Evolutionary conservation across 1,140 invertebrate species (phyloP).

Genomic region (Drosophila kikkawai): DNA sequence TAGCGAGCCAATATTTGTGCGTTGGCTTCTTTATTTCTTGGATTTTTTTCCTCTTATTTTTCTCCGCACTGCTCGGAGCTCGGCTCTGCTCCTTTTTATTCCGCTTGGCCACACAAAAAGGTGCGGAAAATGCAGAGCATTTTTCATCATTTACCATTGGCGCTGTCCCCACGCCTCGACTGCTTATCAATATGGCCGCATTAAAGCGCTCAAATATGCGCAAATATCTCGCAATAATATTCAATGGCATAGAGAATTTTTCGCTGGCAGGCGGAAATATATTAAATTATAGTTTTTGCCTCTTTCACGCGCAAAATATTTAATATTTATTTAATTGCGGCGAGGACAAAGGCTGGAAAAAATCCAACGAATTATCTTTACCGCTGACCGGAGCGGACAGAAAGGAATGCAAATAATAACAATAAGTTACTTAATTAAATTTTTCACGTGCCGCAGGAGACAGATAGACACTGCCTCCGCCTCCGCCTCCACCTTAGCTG

Average conservation of each 20-base stretch:
- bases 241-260: constrained; percentile 15
- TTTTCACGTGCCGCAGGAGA: constrained; percentile 65
- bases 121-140: constrained; percentile 77
- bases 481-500: not conserved
- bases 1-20: constrained; percentile 76
- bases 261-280: not conserved
- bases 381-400: constrained; percentile 15
- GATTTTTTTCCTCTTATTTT: constrained; percentile 38
- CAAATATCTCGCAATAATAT: constrained; percentile 48
- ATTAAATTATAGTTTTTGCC: constrained; percentile 55
- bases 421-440: constrained; percentile 84
- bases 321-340: constrained; percentile 57
- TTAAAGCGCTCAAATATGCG: constrained; percentile 58
- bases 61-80: not conserved
- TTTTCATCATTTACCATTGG: constrained; percentile 76
- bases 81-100: constrained; percentile 49
- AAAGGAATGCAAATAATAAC: constrained; percentile 81
- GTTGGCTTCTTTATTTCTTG: constrained; percentile 66
- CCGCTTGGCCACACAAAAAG: constrained; percentile 62
- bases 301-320: constrained; percentile 34
- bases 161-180: constrained; percentile 13
- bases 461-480: not conserved
- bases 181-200: constrained; percentile 71
- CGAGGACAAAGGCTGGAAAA: constrained; percentile 40
- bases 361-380: constrained; percentile 60